Evolutionary conservation across 2,888 invertebrate genomes (phyloP).

Genomic region (Caenorhabditis zanzibari): DNA sequence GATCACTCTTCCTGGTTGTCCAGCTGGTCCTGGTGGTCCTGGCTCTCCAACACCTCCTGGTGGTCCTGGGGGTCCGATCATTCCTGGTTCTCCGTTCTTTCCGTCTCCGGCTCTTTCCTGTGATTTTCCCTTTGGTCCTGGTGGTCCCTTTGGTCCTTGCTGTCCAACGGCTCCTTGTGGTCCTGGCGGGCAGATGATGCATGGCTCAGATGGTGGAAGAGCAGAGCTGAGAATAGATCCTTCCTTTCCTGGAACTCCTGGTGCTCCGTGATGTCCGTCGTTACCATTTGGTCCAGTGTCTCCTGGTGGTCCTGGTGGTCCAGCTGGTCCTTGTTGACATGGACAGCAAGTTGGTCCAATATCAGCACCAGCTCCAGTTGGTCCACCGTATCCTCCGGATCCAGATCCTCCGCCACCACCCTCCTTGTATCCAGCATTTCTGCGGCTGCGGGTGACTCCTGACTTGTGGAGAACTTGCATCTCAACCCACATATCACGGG

Average conservation of each 20-base stretch:
- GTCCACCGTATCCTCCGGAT: constrained; percentile 70
- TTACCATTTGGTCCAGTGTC: constrained; percentile 69
- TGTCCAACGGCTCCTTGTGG: constrained; percentile 78
- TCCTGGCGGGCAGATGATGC: constrained; percentile 81
- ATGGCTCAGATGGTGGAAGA: constrained; percentile 76
- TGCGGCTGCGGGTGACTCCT: constrained; percentile 68
- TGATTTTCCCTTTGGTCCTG: constrained; percentile 81
- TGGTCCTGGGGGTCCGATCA: constrained; percentile 80
- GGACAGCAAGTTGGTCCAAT: constrained; percentile 76
- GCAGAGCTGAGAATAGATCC: constrained; percentile 74
- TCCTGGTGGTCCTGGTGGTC: constrained; percentile 78
- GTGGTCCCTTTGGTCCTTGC: constrained; percentile 78
- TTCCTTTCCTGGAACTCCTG: constrained; percentile 79
- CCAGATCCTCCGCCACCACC: constrained; percentile 75
- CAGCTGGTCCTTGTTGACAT: constrained; percentile 77
- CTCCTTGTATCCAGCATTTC: constrained; percentile 73
- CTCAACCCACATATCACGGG: constrained; percentile 83
- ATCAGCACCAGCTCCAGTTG: constrained; percentile 68
- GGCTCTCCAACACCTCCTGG: constrained; percentile 77
- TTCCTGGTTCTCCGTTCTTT: constrained; percentile 74
- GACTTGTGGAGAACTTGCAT: constrained; percentile 82
- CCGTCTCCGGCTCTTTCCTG: constrained; percentile 80
- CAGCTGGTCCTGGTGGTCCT: constrained; percentile 79
- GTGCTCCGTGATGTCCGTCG: constrained; percentile 79
- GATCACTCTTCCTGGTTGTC: constrained; percentile 79